These are phyloP conservation scores for Polydrusus pterygomalis DNA, from an alignment of 2,888 invertebrate genomes.

Conservation along the genomic window DNA sequence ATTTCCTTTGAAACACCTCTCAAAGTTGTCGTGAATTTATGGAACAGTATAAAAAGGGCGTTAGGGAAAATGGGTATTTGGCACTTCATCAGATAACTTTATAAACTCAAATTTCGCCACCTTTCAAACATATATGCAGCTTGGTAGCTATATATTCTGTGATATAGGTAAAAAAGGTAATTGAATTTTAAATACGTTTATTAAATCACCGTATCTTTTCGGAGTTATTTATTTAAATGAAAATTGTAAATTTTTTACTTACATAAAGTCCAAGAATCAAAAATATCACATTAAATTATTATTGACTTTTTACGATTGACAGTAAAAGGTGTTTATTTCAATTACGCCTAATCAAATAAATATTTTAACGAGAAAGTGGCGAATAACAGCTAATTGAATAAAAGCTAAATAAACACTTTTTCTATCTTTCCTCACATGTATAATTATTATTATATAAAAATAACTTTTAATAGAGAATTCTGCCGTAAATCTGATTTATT, in stretches of 20 bases:
- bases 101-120: constrained; percentile 5
- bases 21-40: constrained; percentile 5
- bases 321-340: constrained; percentile 39
- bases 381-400: constrained; percentile 31
- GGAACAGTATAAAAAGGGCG: not conserved
- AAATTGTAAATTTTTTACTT: not conserved
- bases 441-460: constrained; percentile 21
- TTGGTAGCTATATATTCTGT: too few species aligned
- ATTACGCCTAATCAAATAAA: constrained; percentile 32
- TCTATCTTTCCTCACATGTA: constrained; percentile 15
- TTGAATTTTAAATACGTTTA: too few species aligned
- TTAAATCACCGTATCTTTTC: too few species aligned
- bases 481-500: too few species aligned
- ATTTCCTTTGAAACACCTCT: not conserved
- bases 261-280: not conserved
- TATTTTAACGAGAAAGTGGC: constrained; percentile 27
- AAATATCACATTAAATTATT: constrained; percentile 11
- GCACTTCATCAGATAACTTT: constrained; percentile 19
- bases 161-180: too few species aligned
- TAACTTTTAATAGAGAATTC: not conserved
- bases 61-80: not conserved
- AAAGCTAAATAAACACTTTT: constrained; percentile 35
- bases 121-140: not conserved
- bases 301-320: constrained; percentile 35
- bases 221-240: too few species aligned